Conservation (phyloP, 2,888 invertebrate genomes). For the Synergus umbraculus region DNA sequence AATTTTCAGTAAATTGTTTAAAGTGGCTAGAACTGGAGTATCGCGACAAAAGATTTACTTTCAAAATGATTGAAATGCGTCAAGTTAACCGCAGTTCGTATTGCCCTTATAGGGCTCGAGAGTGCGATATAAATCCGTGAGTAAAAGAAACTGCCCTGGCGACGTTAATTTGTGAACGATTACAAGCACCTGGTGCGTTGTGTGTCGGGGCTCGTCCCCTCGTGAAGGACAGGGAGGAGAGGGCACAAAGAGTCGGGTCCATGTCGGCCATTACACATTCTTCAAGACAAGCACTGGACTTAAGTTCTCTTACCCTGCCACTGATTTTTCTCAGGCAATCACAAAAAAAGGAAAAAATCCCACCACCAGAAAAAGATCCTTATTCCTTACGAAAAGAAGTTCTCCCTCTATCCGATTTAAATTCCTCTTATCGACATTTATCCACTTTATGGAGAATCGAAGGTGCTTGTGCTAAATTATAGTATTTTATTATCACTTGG, state of each 20-base stretch:
- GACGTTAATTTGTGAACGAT: conserved; percentile 76
- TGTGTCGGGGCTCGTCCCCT: conserved; percentile 48
- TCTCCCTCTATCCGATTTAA: too few species aligned
- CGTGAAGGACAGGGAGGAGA: conserved; percentile 50
- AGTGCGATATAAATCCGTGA: conserved; percentile 65
- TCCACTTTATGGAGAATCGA: too few species aligned
- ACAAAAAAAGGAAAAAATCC: neutral
- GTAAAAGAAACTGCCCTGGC: conserved; percentile 71
- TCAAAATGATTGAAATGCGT: conserved; percentile 67
- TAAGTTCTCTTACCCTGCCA: conserved; percentile 42
- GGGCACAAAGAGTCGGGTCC: conserved; percentile 61
- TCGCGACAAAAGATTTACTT: conserved; percentile 4
- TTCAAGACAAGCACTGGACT: conserved; percentile 61
- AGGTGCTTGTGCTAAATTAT: too few species aligned
- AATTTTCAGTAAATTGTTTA: neutral
- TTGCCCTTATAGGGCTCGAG: conserved; percentile 68
- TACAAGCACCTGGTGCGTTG: conserved; percentile 72
- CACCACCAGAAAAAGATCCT: neutral
- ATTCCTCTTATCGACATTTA: too few species aligned
- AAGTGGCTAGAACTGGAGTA: neutral
- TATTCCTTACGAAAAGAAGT: too few species aligned
- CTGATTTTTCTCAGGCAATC: conserved; percentile 9
- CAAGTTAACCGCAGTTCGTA: conserved; percentile 58
- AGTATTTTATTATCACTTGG: too few species aligned
- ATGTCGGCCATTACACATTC: conserved; percentile 69